phyloP scores from a whole-genome alignment of 64 coral and sea anemone genomes.

The Montipora foliosa region DNA sequence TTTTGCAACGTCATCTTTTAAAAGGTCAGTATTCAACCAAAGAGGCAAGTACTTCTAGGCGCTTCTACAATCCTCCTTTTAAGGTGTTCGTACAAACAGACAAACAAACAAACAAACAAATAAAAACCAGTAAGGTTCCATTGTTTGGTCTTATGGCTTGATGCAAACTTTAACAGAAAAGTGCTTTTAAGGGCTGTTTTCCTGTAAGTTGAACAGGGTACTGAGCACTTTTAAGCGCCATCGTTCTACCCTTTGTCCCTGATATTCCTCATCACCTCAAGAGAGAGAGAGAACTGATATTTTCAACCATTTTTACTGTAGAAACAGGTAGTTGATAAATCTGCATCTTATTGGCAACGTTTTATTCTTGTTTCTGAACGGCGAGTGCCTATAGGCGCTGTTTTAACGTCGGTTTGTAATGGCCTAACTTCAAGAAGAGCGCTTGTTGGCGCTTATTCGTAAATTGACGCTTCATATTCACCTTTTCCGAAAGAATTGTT shows the following conservation, averaged over 20 bases:
- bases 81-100: too few relatives aligned
- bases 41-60: conserved; percentile 14
- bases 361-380: neutral
- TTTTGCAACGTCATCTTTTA: neutral
- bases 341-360: neutral
- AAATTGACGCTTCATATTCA: too few relatives aligned
- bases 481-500: too few relatives aligned
- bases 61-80: neutral
- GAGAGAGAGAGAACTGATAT: neutral
- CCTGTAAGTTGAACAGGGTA: too few relatives aligned
- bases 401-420: conserved; percentile 1
- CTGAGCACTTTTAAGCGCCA: neutral
- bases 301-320: neutral
- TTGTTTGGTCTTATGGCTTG: neutral
- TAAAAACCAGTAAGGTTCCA: neutral
- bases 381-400: conserved; percentile 55
- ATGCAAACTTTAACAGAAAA: neutral
- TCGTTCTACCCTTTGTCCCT: too few relatives aligned
- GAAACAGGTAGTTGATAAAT: neutral
- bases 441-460: conserved; percentile 19
- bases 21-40: neutral
- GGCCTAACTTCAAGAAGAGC: conserved; percentile 34
- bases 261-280: too few relatives aligned
- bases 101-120: too few relatives aligned
- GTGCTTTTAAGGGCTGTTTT: neutral